phyloP scores from a whole-genome alignment of 2,113 vertebrate genomes.

The Thunnus maccoyii region DNA sequence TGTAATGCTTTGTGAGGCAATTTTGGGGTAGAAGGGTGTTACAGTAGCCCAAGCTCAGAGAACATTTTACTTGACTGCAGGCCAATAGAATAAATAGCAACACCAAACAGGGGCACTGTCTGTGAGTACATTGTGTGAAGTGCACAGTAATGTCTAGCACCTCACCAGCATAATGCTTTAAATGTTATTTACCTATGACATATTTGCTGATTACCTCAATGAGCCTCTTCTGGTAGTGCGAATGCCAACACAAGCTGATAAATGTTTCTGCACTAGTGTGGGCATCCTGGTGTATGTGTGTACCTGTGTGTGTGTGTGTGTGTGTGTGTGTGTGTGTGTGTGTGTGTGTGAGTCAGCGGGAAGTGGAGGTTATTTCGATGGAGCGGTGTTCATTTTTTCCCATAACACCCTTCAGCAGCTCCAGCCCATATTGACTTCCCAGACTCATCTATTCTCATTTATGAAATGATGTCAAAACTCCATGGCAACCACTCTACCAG shows the following conservation, averaged over 20 bases:
- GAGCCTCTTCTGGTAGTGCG: slow-evolving; percentile 6
- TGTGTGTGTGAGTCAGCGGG: slow-evolving; percentile 57
- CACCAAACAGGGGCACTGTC: neutral
- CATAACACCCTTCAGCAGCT: slow-evolving; percentile 75
- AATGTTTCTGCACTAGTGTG: slow-evolving; percentile 29
- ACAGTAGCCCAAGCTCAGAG: neutral
- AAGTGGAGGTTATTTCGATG: slow-evolving; percentile 71
- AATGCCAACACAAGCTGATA: slow-evolving; percentile 32
- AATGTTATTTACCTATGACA: slow-evolving; percentile 31
- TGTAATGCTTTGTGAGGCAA: slow-evolving; percentile 5
- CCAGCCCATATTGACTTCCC: slow-evolving; percentile 78
- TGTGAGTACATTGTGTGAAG: neutral
- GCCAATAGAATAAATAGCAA: slow-evolving; percentile 13
- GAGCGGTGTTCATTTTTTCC: slow-evolving; percentile 62
- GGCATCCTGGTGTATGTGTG: neutral
- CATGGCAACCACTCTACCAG: slow-evolving; percentile 77
- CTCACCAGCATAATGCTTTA: slow-evolving; percentile 6
- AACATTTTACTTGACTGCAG: slow-evolving; percentile 19
- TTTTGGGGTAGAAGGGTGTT: neutral
- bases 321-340: slow-evolving; percentile 6
- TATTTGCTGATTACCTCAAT: slow-evolving; percentile 32
- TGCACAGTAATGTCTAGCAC: neutral
- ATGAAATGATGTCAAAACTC: slow-evolving; percentile 83
- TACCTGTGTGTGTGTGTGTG: neutral
- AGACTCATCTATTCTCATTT: slow-evolving; percentile 83